phyloP scores from a whole-genome alignment of 2,888 invertebrate genomes.

The Entomobrya multifasciata region DNA sequence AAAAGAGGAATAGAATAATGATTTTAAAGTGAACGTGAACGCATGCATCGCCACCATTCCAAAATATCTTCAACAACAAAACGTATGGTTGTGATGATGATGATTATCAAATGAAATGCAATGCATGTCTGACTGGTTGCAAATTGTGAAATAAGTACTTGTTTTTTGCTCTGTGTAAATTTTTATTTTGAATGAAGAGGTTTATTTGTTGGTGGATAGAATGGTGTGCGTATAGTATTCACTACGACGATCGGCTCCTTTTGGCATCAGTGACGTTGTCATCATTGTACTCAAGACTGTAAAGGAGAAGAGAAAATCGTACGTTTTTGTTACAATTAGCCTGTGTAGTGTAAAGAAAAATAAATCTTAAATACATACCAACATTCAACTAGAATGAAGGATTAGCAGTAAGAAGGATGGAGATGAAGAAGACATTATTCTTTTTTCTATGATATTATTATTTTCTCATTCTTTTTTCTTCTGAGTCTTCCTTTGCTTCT shows the following conservation, averaged over 20 bases:
- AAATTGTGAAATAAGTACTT: slow-evolving; percentile 28
- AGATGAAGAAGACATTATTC: neutral
- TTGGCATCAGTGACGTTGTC: slow-evolving; percentile 44
- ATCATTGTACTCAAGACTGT: slow-evolving; percentile 10
- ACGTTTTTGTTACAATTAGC: slow-evolving; percentile 43
- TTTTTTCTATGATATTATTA: neutral
- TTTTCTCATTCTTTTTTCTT: slow-evolving; percentile 3
- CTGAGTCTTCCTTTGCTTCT: slow-evolving; percentile 16
- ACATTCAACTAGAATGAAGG: slow-evolving; percentile 39
- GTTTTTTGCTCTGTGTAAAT: slow-evolving; percentile 12
- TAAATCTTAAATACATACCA: slow-evolving; percentile 2
- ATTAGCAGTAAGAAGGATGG: neutral
- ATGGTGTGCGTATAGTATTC: neutral
- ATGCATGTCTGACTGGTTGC: slow-evolving; percentile 16
- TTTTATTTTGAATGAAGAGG: slow-evolving; percentile 52
- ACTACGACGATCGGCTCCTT: slow-evolving; percentile 24
- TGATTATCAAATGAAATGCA: slow-evolving; percentile 28
- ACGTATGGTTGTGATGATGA: neutral
- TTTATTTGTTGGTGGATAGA: slow-evolving; percentile 16
- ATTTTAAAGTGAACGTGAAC: slow-evolving; percentile 37
- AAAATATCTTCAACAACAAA: slow-evolving; percentile 19
- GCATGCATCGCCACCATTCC: slow-evolving; percentile 37
- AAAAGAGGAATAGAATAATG: neutral
- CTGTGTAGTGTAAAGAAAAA: slow-evolving; percentile 23
- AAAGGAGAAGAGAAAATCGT: neutral